Conservation (phyloP, 2,113 vertebrate genomes). For the Takifugu flavidus region DNA sequence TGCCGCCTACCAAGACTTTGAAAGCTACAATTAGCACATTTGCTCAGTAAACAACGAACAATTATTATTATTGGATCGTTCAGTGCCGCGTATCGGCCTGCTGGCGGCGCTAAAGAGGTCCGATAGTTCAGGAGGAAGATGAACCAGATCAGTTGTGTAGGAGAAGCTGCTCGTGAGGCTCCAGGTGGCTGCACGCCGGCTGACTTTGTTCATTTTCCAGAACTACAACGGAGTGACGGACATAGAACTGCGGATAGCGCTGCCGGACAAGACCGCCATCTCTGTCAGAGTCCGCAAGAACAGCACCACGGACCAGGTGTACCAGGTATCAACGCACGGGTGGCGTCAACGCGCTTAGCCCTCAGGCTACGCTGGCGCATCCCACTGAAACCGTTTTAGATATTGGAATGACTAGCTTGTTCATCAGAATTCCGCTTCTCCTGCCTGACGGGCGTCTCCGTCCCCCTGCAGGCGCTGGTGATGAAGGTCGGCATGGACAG, state of each 20-base stretch:
- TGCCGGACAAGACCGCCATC: conserved; percentile 88
- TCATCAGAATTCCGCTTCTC: conserved; percentile 1
- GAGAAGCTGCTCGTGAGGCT: too few species aligned
- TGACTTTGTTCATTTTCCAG: conserved; percentile 56
- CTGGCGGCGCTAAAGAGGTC: too few species aligned
- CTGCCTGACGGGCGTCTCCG: not conserved
- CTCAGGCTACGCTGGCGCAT: not conserved
- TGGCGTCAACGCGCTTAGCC: too few species aligned
- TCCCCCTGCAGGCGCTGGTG: conserved; percentile 80
- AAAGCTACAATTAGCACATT: not conserved
- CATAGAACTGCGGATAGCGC: conserved; percentile 89
- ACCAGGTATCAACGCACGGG: conserved; percentile 78
- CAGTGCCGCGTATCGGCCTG: too few species aligned
- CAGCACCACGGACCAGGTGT: conserved; percentile 97
- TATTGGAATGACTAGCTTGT: not conserved
- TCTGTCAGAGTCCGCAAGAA: conserved; percentile 94
- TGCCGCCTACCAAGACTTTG: too few species aligned
- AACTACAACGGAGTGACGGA: conserved; percentile 94
- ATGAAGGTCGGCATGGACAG: conserved; percentile 94
- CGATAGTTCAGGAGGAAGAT: too few species aligned
- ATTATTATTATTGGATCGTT: not conserved
- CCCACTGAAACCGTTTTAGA: too few species aligned
- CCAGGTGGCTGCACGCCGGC: too few species aligned
- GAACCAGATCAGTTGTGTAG: too few species aligned
- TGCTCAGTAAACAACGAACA: not conserved